phyloP scores from a whole-genome alignment of 2,888 invertebrate genomes.

The Malacosoma neustria region DNA sequence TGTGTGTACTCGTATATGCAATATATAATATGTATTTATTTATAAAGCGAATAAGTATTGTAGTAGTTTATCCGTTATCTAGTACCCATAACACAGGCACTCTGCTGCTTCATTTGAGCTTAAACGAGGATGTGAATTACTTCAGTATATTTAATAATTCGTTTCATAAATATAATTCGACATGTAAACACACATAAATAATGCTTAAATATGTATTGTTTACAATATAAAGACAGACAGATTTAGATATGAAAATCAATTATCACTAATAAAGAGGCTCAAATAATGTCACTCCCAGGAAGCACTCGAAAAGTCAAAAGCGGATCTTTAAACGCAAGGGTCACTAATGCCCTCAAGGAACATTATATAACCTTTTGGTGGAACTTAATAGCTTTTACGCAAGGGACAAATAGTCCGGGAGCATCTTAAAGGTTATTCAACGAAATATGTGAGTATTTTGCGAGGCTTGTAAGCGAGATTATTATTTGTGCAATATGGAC shows the following conservation, averaged over 20 bases:
- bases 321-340: slow-evolving; percentile 43
- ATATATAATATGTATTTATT: no score
- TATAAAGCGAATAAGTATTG: no score
- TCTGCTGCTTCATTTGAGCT: no score
- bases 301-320: slow-evolving; percentile 39
- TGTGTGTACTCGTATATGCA: no score
- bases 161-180: no score
- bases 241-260: slow-evolving; percentile 29
- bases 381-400: slow-evolving; percentile 45
- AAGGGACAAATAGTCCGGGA: slow-evolving; percentile 23
- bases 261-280: slow-evolving; percentile 26
- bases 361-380: slow-evolving; percentile 50
- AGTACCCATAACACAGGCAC: no score
- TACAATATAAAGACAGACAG: no score
- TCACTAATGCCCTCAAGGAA: slow-evolving; percentile 51
- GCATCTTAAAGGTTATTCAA: slow-evolving; percentile 4
- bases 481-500: not conserved
- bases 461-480: not conserved
- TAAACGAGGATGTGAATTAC: no score
- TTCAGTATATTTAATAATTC: no score
- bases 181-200: no score
- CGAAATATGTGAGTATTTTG: slow-evolving; percentile 3
- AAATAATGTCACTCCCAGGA: slow-evolving; percentile 37
- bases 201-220: no score
- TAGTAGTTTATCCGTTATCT: no score